These are phyloP conservation scores for Otolemur crassicaudatus DNA, from an alignment of 2,797 vertebrate species.

Conservation along the genomic window DNA sequence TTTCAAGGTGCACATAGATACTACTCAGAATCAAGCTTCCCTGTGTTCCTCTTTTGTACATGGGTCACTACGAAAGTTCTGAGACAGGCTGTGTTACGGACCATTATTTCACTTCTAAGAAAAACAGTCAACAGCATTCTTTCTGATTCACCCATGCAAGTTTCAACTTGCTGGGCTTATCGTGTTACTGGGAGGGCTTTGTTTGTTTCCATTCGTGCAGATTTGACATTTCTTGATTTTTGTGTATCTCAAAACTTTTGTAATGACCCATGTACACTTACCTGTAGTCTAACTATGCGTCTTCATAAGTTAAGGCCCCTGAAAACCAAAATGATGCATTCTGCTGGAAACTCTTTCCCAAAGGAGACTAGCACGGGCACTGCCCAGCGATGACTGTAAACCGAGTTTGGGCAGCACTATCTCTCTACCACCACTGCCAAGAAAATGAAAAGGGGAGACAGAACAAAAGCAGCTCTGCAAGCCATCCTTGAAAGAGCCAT, in stretches of 20 bases:
- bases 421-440: neutral
- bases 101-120: too few relatives aligned
- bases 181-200: too few relatives aligned
- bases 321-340: neutral
- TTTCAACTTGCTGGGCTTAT: too few relatives aligned
- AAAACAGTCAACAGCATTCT: too few relatives aligned
- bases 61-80: too few relatives aligned
- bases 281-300: neutral
- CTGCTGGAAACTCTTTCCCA: neutral
- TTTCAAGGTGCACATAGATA: neutral
- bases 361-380: neutral
- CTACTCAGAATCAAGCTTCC: neutral
- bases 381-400: neutral
- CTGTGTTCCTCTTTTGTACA: neutral
- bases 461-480: neutral
- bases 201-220: too few relatives aligned
- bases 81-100: too few relatives aligned
- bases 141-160: too few relatives aligned
- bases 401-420: neutral
- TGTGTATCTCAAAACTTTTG: too few relatives aligned
- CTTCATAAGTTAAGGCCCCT: neutral
- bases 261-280: neutral
- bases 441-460: neutral
- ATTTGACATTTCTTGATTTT: too few relatives aligned
- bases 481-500: neutral